Evolutionary conservation across 1,140 invertebrate species (phyloP).

Genomic region (Lucilia sericata): DNA sequence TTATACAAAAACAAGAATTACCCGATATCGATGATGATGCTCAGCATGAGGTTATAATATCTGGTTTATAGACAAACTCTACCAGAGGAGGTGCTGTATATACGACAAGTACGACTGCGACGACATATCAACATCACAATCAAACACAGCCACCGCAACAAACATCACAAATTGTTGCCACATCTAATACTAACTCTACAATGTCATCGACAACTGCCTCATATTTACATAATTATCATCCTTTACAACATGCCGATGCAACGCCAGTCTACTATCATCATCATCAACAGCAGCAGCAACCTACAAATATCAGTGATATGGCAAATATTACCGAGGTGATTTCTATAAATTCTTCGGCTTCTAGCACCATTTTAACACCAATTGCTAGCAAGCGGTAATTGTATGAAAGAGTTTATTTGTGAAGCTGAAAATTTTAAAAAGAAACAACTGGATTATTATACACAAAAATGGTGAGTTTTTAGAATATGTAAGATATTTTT

Average conservation of each 20-base stretch:
- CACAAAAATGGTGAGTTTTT: not conserved
- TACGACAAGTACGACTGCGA: not conserved
- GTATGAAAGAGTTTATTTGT: not conserved
- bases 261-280: constrained; percentile 17
- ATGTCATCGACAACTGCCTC: constrained; percentile 18
- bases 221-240: constrained; percentile 31
- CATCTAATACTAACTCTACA: not conserved
- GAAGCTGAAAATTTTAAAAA: too few species aligned
- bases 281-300: not conserved
- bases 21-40: constrained; percentile 66
- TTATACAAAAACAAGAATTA: constrained; percentile 65
- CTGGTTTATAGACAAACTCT: constrained; percentile 65
- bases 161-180: not conserved
- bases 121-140: constrained; percentile 26
- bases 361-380: constrained; percentile 6
- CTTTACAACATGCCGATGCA: not conserved
- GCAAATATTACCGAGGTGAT: constrained; percentile 26
- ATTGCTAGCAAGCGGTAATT: not conserved
- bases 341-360: not conserved
- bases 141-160: constrained; percentile 42
- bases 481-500: too few species aligned
- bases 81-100: constrained; percentile 41
- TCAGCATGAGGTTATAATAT: constrained; percentile 65
- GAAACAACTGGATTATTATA: too few species aligned
- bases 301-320: not conserved